phyloP scores from a whole-genome alignment of 1,140 invertebrate genomes.

The Coelopa frigida region DNA sequence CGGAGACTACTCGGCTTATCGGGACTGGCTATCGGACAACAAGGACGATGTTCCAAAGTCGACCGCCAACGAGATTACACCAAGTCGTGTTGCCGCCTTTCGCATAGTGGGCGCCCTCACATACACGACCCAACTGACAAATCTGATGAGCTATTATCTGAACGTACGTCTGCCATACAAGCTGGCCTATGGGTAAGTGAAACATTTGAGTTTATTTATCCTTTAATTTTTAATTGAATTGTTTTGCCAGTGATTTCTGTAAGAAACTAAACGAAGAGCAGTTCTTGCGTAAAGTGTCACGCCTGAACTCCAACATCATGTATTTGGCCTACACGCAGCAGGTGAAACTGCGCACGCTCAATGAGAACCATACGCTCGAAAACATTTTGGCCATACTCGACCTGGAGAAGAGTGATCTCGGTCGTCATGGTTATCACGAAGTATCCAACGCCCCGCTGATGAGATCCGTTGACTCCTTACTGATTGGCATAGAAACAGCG shows the following conservation, averaged over 20 bases:
- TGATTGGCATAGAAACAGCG: constrained; percentile 52
- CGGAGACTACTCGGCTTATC: constrained; percentile 71
- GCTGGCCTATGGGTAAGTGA: constrained; percentile 61
- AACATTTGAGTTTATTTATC: background rate
- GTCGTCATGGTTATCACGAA: constrained; percentile 47
- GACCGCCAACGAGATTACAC: constrained; percentile 37
- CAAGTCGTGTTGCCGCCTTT: constrained; percentile 58
- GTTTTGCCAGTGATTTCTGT: constrained; percentile 64
- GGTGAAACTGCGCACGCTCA: constrained; percentile 55
- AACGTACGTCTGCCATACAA: constrained; percentile 68
- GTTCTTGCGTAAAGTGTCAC: constrained; percentile 65
- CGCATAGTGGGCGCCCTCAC: constrained; percentile 71
- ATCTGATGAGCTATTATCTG: constrained; percentile 67
- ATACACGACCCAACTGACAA: constrained; percentile 71
- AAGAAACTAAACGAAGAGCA: constrained; percentile 62
- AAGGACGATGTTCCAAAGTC: constrained; percentile 55
- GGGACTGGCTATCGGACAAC: constrained; percentile 62
- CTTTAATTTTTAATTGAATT: background rate
- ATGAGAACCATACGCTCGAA: constrained; percentile 63
- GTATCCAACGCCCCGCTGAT: constrained; percentile 34
- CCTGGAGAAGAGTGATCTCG: constrained; percentile 57
- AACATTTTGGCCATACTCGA: constrained; percentile 68
- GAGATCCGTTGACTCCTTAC: constrained; percentile 54
- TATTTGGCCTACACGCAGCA: constrained; percentile 75
- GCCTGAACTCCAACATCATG: constrained; percentile 73